Conservation (phyloP, 2,113 vertebrate genomes). For the Cavia porcellus region DNA sequence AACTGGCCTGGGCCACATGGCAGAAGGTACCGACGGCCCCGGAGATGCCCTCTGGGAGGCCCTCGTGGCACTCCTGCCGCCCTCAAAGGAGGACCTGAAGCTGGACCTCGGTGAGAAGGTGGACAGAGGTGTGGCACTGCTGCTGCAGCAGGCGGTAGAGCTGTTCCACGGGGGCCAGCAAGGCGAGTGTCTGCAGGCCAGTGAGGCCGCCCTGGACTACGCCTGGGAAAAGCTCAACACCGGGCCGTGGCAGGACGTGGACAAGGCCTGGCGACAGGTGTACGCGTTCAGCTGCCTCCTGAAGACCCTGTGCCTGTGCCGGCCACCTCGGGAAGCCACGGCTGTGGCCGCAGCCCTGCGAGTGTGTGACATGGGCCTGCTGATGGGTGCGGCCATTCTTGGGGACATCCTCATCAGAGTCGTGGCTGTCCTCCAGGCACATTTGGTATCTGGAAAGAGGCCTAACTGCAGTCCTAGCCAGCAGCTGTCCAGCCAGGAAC, state of each 20-base stretch:
- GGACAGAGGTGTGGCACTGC: slow-evolving; percentile 82
- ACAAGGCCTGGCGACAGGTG: slow-evolving; percentile 93
- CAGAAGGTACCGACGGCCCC: neutral
- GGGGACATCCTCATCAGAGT: slow-evolving; percentile 90
- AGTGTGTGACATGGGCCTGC: slow-evolving; percentile 95
- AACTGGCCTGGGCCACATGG: neutral
- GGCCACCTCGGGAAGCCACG: slow-evolving; percentile 47
- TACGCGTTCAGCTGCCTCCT: slow-evolving; percentile 94
- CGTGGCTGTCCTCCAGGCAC: slow-evolving; percentile 87
- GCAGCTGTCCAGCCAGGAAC: slow-evolving; percentile 35
- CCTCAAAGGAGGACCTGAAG: slow-evolving; percentile 83
- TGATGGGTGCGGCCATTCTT: slow-evolving; percentile 93
- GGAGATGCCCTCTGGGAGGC: slow-evolving; percentile 81
- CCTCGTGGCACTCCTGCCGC: slow-evolving; percentile 86
- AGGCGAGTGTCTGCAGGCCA: slow-evolving; percentile 74
- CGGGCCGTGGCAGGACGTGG: slow-evolving; percentile 91
- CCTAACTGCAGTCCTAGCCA: neutral
- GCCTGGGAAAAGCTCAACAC: slow-evolving; percentile 95
- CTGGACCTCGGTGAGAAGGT: slow-evolving; percentile 87
- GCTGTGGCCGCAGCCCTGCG: slow-evolving; percentile 87
- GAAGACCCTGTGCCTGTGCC: slow-evolving; percentile 90
- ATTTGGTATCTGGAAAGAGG: slow-evolving; percentile 68
- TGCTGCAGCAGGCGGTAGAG: slow-evolving; percentile 84
- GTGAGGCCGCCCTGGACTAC: slow-evolving; percentile 91
- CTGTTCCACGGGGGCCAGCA: slow-evolving; percentile 84